Percentiles rank a stretch among this genome's conserved stretches.
Evolutionary conservation across 2,113 vertebrate species (phyloP).

Genomic region (Tonatia bakeri): DNA sequence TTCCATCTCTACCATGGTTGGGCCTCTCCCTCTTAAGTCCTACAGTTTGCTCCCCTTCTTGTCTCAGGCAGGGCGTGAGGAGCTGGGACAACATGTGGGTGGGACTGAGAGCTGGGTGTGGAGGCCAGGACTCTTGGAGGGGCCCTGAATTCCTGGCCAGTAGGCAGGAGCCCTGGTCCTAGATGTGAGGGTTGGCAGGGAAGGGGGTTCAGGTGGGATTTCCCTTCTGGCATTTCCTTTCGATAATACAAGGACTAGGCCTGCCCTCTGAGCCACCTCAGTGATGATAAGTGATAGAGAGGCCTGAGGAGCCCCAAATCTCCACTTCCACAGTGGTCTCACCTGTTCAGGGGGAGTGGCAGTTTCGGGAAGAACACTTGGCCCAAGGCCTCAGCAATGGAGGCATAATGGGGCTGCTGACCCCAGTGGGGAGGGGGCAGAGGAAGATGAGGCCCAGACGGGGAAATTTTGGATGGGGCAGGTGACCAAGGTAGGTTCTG

Average conservation of each 20-base stretch:
- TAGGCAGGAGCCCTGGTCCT: not conserved
- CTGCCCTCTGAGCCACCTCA: not conserved
- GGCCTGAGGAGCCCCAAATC: not conserved
- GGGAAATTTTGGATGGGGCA: accelerated
- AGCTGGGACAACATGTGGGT: accelerated
- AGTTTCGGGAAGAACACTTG: not conserved
- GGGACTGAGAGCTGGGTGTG: not conserved
- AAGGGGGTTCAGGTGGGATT: not conserved
- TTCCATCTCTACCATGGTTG: not conserved
- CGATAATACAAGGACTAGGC: not conserved
- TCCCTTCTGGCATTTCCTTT: not conserved
- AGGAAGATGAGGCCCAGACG: not conserved
- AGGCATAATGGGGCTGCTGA: not conserved
- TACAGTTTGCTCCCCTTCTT: not conserved
- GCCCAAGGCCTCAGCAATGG: not conserved
- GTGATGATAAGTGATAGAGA: too few relatives aligned
- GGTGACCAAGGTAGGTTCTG: not conserved
- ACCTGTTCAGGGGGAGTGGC: not conserved
- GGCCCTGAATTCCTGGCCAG: not conserved
- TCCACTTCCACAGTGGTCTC: not conserved
- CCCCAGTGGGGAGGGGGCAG: not conserved
- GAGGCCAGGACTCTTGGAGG: not conserved
- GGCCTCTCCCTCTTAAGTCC: not conserved
- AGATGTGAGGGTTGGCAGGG: not conserved
- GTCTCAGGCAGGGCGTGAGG: not conserved